A percentile compares a stretch with the other conserved stretches of the same genome.
Evolutionary conservation across 64 coral and sea anemone species (phyloP).

Genomic region (Acropora tenuis): DNA sequence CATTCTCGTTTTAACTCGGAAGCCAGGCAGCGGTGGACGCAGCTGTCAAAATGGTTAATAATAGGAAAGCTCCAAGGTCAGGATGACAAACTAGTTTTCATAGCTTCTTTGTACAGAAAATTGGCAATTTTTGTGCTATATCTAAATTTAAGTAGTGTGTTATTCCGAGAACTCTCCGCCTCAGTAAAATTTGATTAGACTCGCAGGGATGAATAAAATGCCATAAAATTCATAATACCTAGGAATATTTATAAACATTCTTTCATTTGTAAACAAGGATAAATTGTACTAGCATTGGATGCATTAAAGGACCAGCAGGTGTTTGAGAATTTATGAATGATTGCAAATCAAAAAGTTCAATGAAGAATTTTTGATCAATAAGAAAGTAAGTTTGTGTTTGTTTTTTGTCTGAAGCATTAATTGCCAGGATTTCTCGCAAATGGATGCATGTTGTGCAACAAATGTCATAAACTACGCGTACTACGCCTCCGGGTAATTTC

Average conservation of each 20-base stretch:
- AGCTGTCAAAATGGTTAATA: too few relatives aligned
- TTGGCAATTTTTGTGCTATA: background rate
- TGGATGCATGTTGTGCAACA: too few relatives aligned
- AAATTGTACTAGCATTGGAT: background rate
- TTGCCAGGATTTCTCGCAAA: too few relatives aligned
- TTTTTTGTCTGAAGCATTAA: too few relatives aligned
- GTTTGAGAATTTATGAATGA: background rate
- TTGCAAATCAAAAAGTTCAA: background rate
- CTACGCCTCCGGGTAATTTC: too few relatives aligned
- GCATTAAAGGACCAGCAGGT: background rate
- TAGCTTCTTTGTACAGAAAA: constrained; percentile 1
- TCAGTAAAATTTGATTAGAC: background rate
- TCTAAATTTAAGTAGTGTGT: background rate
- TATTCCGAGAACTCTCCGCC: background rate
- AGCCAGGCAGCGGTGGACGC: too few relatives aligned
- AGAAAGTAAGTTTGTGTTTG: background rate
- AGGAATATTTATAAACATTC: background rate
- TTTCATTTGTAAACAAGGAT: background rate
- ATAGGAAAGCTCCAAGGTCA: background rate
- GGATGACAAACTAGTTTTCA: background rate
- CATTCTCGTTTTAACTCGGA: too few relatives aligned
- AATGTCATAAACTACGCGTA: too few relatives aligned
- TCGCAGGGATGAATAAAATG: background rate
- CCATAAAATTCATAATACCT: background rate
- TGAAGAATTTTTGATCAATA: background rate